phyloP scores from a whole-genome alignment of 2,797 vertebrate genomes.

The Enoplosus armatus region DNA sequence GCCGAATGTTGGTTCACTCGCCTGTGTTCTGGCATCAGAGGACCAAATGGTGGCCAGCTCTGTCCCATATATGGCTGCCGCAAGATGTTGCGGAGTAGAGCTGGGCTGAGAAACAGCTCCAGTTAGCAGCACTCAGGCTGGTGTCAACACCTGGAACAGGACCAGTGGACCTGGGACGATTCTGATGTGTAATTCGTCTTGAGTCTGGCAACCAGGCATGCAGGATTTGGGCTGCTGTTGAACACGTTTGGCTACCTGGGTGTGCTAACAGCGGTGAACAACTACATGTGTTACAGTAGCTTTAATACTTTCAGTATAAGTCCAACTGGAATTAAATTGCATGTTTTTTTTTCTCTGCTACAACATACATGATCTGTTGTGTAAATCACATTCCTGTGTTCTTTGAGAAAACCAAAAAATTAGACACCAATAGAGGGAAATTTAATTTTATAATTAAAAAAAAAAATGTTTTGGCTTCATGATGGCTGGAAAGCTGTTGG shows the following conservation, averaged over 20 bases:
- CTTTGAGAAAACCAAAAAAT: neutral
- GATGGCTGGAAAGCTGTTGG: too few relatives aligned
- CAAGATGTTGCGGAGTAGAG: constrained; percentile 17
- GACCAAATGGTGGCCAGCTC: constrained; percentile 27
- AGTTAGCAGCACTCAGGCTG: constrained; percentile 42
- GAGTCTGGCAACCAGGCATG: constrained; percentile 15
- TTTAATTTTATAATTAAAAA: neutral
- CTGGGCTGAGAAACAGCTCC: constrained; percentile 35
- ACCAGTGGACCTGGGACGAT: constrained; percentile 31
- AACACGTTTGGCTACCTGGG: neutral
- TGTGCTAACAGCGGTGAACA: neutral
- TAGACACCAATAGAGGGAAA: neutral
- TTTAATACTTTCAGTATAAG: neutral
- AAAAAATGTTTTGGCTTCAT: too few relatives aligned
- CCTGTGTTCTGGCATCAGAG: constrained; percentile 38
- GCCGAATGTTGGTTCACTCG: constrained; percentile 27
- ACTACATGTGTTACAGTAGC: neutral
- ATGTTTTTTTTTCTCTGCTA: neutral
- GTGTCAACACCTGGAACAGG: constrained; percentile 56
- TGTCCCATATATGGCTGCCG: constrained; percentile 8
- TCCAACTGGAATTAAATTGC: neutral
- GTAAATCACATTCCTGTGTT: neutral
- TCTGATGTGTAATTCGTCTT: constrained; percentile 26
- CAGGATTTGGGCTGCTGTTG: constrained; percentile 12
- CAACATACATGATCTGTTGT: neutral